Evolutionary conservation across 2,888 invertebrate species (phyloP).

Genomic region (Lasioglossum malachurum): DNA sequence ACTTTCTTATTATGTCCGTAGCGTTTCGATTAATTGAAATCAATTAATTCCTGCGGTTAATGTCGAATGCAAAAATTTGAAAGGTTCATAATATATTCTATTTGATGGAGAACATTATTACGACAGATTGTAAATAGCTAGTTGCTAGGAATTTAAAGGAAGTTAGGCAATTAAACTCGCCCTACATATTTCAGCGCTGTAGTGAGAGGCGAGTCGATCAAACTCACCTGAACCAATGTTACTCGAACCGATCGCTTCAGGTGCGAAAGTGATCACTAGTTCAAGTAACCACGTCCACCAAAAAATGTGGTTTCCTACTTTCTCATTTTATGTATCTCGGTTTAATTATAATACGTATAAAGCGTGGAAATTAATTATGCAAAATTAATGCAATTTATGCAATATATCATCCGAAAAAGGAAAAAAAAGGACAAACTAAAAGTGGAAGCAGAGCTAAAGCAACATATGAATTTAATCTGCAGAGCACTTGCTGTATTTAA

Average conservation of each 20-base stretch:
- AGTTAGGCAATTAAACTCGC: slow-evolving; percentile 26
- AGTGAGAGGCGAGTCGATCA: slow-evolving; percentile 45
- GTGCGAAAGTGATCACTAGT: slow-evolving; percentile 19
- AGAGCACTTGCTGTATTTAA: too few species aligned
- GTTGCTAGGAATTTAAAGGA: slow-evolving; percentile 21
- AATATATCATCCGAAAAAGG: too few species aligned
- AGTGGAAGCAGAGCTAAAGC: background rate
- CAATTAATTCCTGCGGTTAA: background rate
- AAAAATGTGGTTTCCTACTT: background rate
- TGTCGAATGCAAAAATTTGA: background rate
- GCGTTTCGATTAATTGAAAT: background rate
- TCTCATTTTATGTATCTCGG: background rate
- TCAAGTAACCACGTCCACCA: background rate
- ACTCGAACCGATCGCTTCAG: slow-evolving; percentile 12
- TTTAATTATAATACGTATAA: background rate
- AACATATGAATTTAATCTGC: background rate
- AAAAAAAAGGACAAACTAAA: background rate
- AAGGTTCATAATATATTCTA: background rate
- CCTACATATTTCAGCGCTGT: slow-evolving; percentile 30
- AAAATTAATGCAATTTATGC: too few species aligned
- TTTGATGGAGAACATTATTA: background rate
- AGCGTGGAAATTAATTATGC: too few species aligned
- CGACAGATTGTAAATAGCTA: background rate
- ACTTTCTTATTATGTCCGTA: background rate
- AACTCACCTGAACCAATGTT: slow-evolving; percentile 28